Percentiles rank a stretch among this genome's conserved stretches.
phyloP scores from a whole-genome alignment of 1,140 invertebrate genomes.

The Agraylea sexmaculata region DNA sequence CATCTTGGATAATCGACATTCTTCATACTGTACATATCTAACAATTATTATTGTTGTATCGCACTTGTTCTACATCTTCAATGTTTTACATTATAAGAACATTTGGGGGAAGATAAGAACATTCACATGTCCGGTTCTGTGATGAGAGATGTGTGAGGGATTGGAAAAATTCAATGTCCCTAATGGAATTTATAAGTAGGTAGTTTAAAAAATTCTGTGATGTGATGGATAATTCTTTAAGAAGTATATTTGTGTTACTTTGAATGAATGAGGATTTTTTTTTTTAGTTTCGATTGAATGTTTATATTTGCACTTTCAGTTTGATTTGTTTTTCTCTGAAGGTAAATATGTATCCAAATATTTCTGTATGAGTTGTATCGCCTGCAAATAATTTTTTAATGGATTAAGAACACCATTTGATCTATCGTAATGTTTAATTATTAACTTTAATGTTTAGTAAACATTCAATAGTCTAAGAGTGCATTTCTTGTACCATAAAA shows the following conservation, averaged over 20 bases:
- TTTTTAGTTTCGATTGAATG: slow-evolving; percentile 1
- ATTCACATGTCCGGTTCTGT: slow-evolving; percentile 14
- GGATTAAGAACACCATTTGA: slow-evolving; percentile 1
- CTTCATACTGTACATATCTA: too few species aligned
- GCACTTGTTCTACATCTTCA: background rate
- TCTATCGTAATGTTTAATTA: too few species aligned
- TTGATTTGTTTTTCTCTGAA: too few species aligned
- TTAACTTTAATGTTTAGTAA: too few species aligned
- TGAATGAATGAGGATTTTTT: slow-evolving; percentile 9
- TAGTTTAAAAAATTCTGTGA: slow-evolving; percentile 16
- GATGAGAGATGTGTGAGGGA: slow-evolving; percentile 9
- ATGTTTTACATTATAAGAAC: slow-evolving; percentile 3
- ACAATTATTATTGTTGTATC: too few species aligned
- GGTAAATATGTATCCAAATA: background rate
- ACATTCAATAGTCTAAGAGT: too few species aligned
- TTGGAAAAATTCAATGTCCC: slow-evolving; percentile 1
- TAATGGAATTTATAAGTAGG: slow-evolving; percentile 9
- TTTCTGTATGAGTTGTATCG: background rate
- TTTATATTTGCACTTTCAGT: background rate
- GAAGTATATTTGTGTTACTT: slow-evolving; percentile 11
- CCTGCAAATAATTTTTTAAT: background rate
- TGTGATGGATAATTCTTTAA: slow-evolving; percentile 19
- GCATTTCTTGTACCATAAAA: too few species aligned
- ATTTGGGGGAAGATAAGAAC: slow-evolving; percentile 1
- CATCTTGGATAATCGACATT: too few species aligned